Evolutionary conservation across 2,888 invertebrate species (phyloP), one percentile per base, ranked within the genome.

Genomic region (Candidula unifasciata): DNA sequence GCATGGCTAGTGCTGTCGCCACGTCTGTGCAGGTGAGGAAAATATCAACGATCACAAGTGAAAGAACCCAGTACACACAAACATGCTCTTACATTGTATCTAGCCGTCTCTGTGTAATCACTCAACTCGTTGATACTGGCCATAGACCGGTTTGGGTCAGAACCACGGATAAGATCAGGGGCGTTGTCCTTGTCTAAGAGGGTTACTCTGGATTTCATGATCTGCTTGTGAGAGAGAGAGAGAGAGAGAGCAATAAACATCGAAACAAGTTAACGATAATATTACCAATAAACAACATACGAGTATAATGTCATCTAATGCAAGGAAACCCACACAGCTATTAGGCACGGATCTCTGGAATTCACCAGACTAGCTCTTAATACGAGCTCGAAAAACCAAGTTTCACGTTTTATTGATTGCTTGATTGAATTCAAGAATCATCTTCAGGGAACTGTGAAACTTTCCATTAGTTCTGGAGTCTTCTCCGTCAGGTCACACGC

Each of bases 111-210:
- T 3, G 91, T 90, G 82, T 89, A 90, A 64, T 92, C 92, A 3
- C 89, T 89, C 33, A 90, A 88, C 78, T 92, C 91, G 82, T 91
- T 90, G 35, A 91, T 87, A 84, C 91, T 92, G 71, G 88, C 90
- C 73, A 89, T 87, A 64, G 92, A 92, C 27, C 90, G 85, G 44
- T 89, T 90, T 13, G 89, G 88, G 21, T 88, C 89, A 0, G 96
- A 96, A 8, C 96, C 96, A 93, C 97, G 96, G 52, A 97, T 95
- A 81, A 97, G 94, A 94, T 97, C 97, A 0, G 97, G 97, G 18
- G 85, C 73, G 30, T 81, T 85, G 73, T 77, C 81, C 90, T 96
- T 96, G 90, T 97, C 97, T 68, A 92, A 87, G 68, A 91, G 88
- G 10, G 89, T 89, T 21, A 73, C 84, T 21, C 84, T 33, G 16